phyloP scores from a whole-genome alignment of 35 echinoderm and acorn worm species.

The Patiria miniata region DNA sequence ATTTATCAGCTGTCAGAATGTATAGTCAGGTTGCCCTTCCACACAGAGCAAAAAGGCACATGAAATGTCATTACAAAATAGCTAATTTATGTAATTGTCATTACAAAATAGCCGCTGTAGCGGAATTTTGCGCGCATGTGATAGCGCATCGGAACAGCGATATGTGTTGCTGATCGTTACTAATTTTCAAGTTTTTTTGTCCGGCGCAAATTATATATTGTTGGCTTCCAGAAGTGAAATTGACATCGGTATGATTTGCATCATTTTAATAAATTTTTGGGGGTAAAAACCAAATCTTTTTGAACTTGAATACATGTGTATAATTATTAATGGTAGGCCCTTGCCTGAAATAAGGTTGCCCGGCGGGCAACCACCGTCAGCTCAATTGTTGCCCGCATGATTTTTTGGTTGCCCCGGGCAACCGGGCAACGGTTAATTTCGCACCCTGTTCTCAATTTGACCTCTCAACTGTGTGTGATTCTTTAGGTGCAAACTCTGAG shows the following conservation, averaged over 20 bases:
- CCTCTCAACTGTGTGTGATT: too few species aligned
- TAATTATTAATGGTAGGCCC: too few species aligned
- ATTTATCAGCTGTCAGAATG: background rate
- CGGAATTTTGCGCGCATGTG: background rate
- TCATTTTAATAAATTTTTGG: background rate
- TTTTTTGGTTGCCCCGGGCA: too few species aligned
- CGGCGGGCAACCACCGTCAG: too few species aligned
- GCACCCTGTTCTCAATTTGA: too few species aligned
- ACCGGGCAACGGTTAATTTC: too few species aligned
- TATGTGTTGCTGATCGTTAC: background rate
- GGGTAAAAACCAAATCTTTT: background rate
- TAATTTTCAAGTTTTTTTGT: conserved; percentile 1
- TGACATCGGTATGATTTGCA: background rate
- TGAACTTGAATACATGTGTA: too few species aligned
- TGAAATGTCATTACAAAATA: too few species aligned
- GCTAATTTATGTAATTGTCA: background rate
- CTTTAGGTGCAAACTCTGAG: too few species aligned
- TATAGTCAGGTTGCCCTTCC: background rate
- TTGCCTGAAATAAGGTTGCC: too few species aligned
- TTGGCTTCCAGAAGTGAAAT: background rate
- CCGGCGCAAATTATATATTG: background rate
- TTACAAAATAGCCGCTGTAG: background rate
- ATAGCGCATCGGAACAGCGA: background rate
- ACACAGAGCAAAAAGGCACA: too few species aligned
- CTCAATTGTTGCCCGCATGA: too few species aligned